Conservation (phyloP, 2,888 invertebrate species). For the Tortrix viridana region DNA sequence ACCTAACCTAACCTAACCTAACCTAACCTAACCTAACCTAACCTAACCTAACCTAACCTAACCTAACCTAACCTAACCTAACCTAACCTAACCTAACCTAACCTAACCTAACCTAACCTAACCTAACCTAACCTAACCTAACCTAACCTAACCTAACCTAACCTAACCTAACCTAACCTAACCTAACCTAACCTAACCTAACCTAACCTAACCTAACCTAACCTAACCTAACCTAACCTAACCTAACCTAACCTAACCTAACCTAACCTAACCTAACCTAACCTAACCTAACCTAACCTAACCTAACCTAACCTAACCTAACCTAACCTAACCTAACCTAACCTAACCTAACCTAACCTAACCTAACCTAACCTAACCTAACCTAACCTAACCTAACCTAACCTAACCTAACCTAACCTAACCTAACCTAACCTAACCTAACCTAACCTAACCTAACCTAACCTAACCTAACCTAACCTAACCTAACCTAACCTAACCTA, state of each 20-base stretch:
- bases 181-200: constrained; percentile 40
- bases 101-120: constrained; percentile 10
- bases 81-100: constrained; percentile 5
- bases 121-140: constrained; percentile 16
- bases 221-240: constrained; percentile 40
- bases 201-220: constrained; percentile 39
- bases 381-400: constrained; percentile 12
- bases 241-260: constrained; percentile 43
- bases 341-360: constrained; percentile 40
- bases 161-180: constrained; percentile 31
- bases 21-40: constrained; percentile 9
- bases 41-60: constrained; percentile 12
- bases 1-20: constrained; percentile 34
- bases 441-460: constrained; percentile 5
- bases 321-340: constrained; percentile 39
- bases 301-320: constrained; percentile 27
- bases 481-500: constrained; percentile 17
- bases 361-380: constrained; percentile 2
- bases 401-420: constrained; percentile 10
- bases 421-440: constrained; percentile 8
- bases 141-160: constrained; percentile 35
- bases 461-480: constrained; percentile 16
- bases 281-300: constrained; percentile 36
- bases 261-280: constrained; percentile 38
- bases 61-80: constrained; percentile 11